Conservation (phyloP, 2,797 vertebrate species). For the Lagodon rhomboides region DNA sequence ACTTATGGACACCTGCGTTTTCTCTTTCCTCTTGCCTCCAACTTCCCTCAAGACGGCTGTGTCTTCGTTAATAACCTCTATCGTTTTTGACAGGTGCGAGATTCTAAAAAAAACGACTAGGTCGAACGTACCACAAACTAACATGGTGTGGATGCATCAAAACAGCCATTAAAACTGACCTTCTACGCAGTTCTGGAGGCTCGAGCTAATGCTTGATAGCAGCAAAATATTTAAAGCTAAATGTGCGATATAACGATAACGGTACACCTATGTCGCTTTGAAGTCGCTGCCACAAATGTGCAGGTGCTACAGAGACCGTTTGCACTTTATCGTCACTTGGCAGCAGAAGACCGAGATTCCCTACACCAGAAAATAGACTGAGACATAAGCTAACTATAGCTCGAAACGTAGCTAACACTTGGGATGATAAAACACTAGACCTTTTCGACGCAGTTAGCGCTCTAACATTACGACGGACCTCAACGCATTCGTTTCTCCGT, state of each 20-base stretch:
- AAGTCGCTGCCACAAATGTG: neutral
- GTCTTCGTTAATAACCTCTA: neutral
- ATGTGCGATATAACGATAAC: neutral
- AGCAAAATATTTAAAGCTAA: neutral
- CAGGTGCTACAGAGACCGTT: accelerated
- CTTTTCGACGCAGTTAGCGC: constrained; percentile 37
- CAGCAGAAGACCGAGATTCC: neutral
- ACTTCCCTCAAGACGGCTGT: neutral
- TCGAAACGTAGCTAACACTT: constrained; percentile 34
- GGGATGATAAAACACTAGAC: constrained; percentile 2
- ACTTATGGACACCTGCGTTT: neutral
- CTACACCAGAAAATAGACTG: constrained; percentile 21
- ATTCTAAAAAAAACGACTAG: accelerated
- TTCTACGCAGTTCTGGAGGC: constrained; percentile 45
- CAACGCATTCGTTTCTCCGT: neutral
- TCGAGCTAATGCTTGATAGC: constrained; percentile 32
- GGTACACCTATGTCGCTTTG: accelerated
- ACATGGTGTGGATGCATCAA: neutral
- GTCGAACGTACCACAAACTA: neutral
- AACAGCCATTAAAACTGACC: neutral
- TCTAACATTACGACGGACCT: neutral
- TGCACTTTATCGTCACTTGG: neutral
- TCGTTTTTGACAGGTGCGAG: neutral
- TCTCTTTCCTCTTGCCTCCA: too few relatives aligned
- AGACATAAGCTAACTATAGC: constrained; percentile 39